Conservation (phyloP, 2,113 vertebrate species). For the Mobula hypostoma region DNA sequence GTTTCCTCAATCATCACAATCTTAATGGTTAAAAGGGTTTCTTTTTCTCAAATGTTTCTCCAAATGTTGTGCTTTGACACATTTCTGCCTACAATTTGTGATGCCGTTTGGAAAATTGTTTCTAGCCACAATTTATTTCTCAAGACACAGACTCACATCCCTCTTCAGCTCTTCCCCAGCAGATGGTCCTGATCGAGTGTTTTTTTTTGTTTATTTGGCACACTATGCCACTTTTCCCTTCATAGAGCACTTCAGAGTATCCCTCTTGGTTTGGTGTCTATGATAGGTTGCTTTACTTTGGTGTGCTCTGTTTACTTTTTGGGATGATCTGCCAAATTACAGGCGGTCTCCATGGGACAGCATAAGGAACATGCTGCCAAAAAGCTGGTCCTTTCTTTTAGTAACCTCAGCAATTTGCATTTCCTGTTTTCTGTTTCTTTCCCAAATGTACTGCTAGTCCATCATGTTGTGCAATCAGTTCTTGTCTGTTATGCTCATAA, state of each 20-base stretch:
- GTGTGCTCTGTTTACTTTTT: slow-evolving; percentile 17
- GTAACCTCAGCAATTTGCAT: slow-evolving; percentile 34
- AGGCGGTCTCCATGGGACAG: not conserved
- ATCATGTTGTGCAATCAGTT: slow-evolving; percentile 19
- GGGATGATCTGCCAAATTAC: slow-evolving; percentile 28
- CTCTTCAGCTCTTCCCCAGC: not conserved
- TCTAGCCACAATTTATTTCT: not conserved
- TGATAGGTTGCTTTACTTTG: not conserved
- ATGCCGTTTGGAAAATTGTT: slow-evolving; percentile 1
- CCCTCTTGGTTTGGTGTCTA: slow-evolving; percentile 13
- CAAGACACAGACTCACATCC: not conserved
- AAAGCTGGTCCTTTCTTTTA: slow-evolving; percentile 16
- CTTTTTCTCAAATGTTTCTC: not conserved
- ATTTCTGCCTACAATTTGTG: not conserved
- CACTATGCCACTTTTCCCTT: not conserved
- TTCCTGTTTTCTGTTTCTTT: slow-evolving; percentile 20
- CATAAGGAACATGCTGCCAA: slow-evolving; percentile 9
- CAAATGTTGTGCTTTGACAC: not conserved
- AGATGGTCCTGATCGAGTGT: not conserved
- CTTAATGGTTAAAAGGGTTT: not conserved
- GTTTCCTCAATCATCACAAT: not conserved
- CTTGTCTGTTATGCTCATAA: slow-evolving; percentile 30
- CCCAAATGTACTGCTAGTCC: slow-evolving; percentile 28
- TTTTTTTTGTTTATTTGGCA: slow-evolving; percentile 12
- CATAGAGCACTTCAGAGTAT: not conserved